Percentiles rank a stretch among this genome's conserved stretches.
These are phyloP conservation scores for Himalopsyche kuldschensis DNA, from an alignment of 2,888 invertebrate genomes.

Conservation along the genomic window DNA sequence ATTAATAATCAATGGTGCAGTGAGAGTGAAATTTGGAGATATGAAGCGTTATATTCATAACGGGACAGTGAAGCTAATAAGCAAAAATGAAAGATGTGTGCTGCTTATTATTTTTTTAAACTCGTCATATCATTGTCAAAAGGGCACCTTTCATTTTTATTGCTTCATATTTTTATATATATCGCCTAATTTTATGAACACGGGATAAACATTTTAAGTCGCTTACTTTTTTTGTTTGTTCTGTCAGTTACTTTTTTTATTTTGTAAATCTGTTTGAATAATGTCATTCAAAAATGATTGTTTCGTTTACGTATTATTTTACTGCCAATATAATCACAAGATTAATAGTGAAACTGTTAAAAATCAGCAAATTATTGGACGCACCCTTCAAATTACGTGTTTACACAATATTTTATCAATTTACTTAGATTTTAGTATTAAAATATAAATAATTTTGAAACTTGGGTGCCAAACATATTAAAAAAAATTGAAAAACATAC, in stretches of 20 bases:
- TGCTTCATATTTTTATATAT: neutral
- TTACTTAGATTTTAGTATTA: neutral
- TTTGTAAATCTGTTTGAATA: neutral
- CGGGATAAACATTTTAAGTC: neutral
- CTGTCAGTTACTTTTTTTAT: neutral
- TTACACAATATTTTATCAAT: neutral
- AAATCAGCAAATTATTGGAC: neutral
- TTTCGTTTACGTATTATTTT: neutral
- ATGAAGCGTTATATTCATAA: neutral
- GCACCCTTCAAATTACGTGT: neutral
- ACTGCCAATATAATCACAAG: neutral
- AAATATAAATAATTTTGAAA: slow-evolving; percentile 22
- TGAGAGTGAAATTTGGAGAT: slow-evolving; percentile 9
- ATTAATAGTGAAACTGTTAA: neutral
- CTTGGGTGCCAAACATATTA: slow-evolving; percentile 39
- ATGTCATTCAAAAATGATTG: neutral
- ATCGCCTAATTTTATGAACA: neutral
- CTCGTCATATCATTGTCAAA: neutral
- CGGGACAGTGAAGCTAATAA: neutral
- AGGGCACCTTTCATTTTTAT: neutral
- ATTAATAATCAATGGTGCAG: slow-evolving; percentile 30
- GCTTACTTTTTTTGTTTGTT: neutral
- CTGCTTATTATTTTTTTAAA: neutral
- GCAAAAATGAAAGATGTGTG: neutral
- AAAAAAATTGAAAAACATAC: slow-evolving; percentile 24